Evolutionary conservation across 2,888 invertebrate species (phyloP).

Genomic region (Drosophila incognita): DNA sequence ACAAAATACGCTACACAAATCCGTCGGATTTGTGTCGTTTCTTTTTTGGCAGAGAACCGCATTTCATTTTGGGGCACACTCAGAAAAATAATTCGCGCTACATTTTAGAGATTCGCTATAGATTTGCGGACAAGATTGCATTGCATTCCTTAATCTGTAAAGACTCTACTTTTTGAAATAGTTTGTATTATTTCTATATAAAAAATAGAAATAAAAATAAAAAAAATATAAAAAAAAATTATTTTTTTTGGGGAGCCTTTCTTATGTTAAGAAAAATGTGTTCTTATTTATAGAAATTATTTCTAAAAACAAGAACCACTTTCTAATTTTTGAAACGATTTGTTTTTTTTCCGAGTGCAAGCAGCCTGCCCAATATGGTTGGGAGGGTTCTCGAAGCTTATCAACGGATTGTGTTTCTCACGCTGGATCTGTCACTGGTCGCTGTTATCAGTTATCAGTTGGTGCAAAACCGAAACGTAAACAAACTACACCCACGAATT

Average conservation of each 20-base stretch:
- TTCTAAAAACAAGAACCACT: neutral
- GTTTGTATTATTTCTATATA: neutral
- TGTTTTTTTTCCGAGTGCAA: neutral
- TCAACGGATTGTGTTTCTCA: conserved; percentile 79
- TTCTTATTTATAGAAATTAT: neutral
- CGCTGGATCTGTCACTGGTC: conserved; percentile 54
- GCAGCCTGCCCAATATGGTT: neutral
- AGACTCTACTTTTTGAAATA: neutral
- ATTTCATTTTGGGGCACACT: neutral
- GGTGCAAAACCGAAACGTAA: conserved; percentile 71
- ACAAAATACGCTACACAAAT: conserved; percentile 20
- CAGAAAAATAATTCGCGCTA: neutral
- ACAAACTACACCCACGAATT: conserved; percentile 78
- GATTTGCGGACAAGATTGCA: neutral
- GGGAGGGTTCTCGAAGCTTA: conserved; percentile 40
- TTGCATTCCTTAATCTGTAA: neutral
- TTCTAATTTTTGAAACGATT: neutral
- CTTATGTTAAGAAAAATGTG: neutral
- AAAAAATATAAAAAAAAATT: neutral
- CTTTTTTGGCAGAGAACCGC: neutral
- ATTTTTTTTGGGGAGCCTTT: neutral
- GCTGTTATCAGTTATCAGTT: conserved; percentile 56
- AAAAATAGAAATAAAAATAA: no score
- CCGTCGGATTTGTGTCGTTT: neutral
- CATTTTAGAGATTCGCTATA: neutral